Conservation (phyloP, 2,797 vertebrate species). For the Tapera naevia region DNA sequence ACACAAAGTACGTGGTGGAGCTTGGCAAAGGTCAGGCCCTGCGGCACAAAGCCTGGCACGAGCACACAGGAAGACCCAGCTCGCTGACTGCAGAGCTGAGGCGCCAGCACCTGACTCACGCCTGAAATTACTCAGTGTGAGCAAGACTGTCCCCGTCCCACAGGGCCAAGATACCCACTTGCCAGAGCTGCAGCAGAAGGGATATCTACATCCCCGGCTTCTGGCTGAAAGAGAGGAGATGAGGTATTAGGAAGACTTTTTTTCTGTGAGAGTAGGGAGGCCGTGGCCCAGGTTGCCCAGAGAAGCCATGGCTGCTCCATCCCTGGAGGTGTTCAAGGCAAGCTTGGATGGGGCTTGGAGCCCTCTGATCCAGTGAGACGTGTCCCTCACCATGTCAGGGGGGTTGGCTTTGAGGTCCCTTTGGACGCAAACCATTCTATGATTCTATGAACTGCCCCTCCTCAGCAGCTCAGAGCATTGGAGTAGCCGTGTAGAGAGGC, state of each 20-base stretch:
- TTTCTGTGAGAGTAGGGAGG: no score
- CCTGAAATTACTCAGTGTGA: neutral
- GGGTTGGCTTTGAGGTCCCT: no score
- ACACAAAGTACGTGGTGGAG: neutral
- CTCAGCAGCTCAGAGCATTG: neutral
- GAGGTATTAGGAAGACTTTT: no score
- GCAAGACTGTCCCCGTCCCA: neutral
- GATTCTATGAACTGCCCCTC: no score
- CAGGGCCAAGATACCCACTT: rapidly evolving
- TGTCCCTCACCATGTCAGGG: no score
- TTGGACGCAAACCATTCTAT: no score
- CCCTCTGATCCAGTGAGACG: no score
- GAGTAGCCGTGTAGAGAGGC: neutral
- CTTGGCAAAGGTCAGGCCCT: slow-evolving; percentile 1
- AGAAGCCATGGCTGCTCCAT: no score
- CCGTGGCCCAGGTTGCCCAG: no score
- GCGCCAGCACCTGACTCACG: neutral
- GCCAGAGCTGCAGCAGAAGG: neutral
- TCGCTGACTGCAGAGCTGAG: neutral
- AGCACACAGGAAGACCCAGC: slow-evolving; percentile 11
- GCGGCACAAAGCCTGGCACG: neutral
- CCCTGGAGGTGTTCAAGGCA: no score
- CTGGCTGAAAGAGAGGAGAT: no score
- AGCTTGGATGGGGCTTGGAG: no score
- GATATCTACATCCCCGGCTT: neutral